phyloP scores from a whole-genome alignment of 1,140 invertebrate genomes.

The Heliothis virescens region DNA sequence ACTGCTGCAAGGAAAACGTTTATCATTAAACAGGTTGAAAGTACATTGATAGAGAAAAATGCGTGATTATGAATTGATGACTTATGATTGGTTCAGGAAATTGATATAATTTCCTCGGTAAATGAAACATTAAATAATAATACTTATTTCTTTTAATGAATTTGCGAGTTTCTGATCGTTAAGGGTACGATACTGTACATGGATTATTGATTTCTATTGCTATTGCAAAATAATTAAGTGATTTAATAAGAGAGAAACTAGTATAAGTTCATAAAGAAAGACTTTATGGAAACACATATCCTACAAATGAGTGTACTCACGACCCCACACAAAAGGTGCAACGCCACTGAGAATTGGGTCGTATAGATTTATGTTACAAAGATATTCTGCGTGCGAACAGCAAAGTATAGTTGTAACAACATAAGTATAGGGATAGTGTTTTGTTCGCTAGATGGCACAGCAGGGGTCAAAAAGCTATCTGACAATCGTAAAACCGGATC shows the following conservation, averaged over 20 bases:
- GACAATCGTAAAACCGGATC: constrained; percentile 57
- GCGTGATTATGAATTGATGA: constrained; percentile 4
- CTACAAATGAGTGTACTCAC: background rate
- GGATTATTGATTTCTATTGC: constrained; percentile 6
- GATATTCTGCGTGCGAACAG: constrained; percentile 34
- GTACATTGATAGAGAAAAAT: constrained; percentile 6
- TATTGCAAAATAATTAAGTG: background rate
- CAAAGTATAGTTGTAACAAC: constrained; percentile 40
- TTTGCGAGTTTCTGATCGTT: background rate
- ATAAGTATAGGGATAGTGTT: constrained; percentile 48
- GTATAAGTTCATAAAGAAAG: background rate
- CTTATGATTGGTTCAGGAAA: constrained; percentile 19
- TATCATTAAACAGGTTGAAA: background rate
- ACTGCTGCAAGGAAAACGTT: constrained; percentile 25
- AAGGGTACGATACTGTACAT: background rate
- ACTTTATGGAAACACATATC: background rate
- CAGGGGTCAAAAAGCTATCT: constrained; percentile 61
- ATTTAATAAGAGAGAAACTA: background rate
- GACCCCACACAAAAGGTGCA: constrained; percentile 8
- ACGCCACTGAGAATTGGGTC: background rate
- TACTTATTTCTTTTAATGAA: constrained; percentile 8
- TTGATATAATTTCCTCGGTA: constrained; percentile 1
- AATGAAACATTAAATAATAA: background rate
- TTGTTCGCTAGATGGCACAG: constrained; percentile 56
- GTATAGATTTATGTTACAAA: background rate